Base-by-base conservation (phyloP, 37 sponge, comb jelly and placozoan species). In the Haliclona indistincta region DNA sequence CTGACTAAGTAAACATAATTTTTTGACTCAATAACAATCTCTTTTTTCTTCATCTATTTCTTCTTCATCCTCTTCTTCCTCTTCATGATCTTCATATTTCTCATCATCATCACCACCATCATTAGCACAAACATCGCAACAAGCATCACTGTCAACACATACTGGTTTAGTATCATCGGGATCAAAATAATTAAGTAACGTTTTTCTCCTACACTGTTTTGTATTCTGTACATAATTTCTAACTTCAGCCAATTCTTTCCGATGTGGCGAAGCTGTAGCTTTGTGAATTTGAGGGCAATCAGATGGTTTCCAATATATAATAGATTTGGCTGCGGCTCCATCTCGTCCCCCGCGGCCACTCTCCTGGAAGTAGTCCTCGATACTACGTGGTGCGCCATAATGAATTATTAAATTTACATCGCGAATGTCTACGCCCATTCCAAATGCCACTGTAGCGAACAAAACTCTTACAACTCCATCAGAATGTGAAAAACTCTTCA, bases 331-430 rank as follows among this genome's bases (percentile, higher is more conserved):
- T 29, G 68, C 29, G 13, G 47, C 71, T n/a, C 73, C 72, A 63
- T 30, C 30, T 43, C 83, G n/a, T n/a, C n/a, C n/a, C n/a, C n/a
- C n/a, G n/a, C n/a, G n/a, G n/a, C 77, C 77, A 76, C 77, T 61
- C 29, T 76, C 77, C 8, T 76, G 77, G 39, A 63, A 52, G 39
- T 61, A 82, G 54, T 74, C 83, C 15, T 82, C 67, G 35, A 74
- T 82, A 44, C 68, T 64, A 3, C 56, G 2, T 28, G 83, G 83
- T 19, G 83, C 83, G 15, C 83, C 83, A 66, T 82, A 75, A 54
- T 82, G 83, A 15, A 64, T 33, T 30, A 64, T 75, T 30, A 17
- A 36, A 34, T 82, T 43, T 8, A 76, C 38, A 19, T 26, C 47
- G 37, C 5, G 8, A 3, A 63, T 35, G 56, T 82, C 37, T 10